Base-by-base conservation (phyloP, 64 coral and sea anemone genomes). In the Montipora efflorescens region DNA sequence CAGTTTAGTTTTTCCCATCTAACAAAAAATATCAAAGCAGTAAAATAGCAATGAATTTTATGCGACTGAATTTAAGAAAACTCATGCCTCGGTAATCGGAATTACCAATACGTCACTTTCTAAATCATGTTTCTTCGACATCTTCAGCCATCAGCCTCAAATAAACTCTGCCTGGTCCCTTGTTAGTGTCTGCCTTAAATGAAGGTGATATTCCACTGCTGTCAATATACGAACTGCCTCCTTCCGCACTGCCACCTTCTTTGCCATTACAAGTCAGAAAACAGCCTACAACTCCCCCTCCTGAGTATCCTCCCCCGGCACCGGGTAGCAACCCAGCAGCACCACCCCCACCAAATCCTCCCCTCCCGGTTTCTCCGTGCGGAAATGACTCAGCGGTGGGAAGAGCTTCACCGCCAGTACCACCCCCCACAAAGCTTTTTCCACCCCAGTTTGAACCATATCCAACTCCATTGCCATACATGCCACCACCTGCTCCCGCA, bases 281-380 rank as follows among this genome's bases (percentile, higher is more conserved):
- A 18, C 94, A 96, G 8, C 97, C 97, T 14, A 67, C 80, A 1
- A 99, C 94, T 22, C 95, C 95, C 14, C 97, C 97, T 47, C 97
- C 97, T 1, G 91, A 96, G 79, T 94, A 99, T 12, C 97, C 97
- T 66, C 97, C 97, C 16, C 97, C 97, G 48, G 83, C 97, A 4
- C 97, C 97, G 45, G 97, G 92, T 70, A 99, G 87, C 68, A 99
- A 87, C 8, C 94, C 92, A 20, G 92, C 95, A 14, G 97, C 91
- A 16, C 97, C 97, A 59, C 97, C 97, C 25, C 97, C 97, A 79
- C 97, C 97, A 77, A 99, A 99, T 8, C 97, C 97, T 80, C 97
- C 97, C 74, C 89, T 84, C 61, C 94, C 95, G 20, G 48, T 44
- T 44, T 76, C 78, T 21, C 92, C 92, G 61, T 99, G 94, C 5